Percentiles rank a stretch among this genome's conserved stretches.
Conservation (phyloP, 2,113 vertebrate species). For the Rhabdomys dilectus region DNA sequence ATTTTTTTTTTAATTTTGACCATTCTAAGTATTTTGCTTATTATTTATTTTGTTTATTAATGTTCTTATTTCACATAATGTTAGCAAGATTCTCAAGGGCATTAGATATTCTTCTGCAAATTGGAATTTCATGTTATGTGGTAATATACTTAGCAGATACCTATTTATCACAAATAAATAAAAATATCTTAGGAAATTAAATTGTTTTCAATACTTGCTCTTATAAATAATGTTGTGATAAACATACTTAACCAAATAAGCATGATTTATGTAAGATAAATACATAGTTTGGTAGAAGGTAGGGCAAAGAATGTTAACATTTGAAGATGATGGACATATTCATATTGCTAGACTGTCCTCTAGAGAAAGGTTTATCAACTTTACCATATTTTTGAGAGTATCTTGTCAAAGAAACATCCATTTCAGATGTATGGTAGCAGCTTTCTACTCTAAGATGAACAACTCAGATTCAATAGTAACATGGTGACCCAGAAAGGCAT, state of each 20-base stretch:
- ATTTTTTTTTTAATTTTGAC: constrained; percentile 17
- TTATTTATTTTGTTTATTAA: constrained; percentile 36
- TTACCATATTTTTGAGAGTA: neutral
- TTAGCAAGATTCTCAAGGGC: neutral
- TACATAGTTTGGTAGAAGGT: neutral
- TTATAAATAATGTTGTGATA: neutral
- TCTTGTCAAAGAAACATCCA: neutral
- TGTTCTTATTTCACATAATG: constrained; percentile 21
- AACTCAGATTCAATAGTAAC: neutral
- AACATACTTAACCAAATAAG: neutral
- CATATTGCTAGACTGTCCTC: neutral
- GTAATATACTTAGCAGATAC: neutral
- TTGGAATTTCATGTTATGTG: neutral
- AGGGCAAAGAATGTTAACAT: neutral
- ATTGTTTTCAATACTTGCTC: neutral
- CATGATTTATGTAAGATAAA: neutral
- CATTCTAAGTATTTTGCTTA: constrained; percentile 21
- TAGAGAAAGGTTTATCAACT: neutral
- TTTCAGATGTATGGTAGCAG: neutral
- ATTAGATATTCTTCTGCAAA: constrained; percentile 23
- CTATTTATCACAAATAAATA: neutral
- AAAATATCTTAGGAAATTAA: constrained; percentile 2
- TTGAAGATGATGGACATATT: neutral
- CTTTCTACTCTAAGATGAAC: neutral
- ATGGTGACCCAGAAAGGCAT: neutral